phyloP scores from a whole-genome alignment of 2,888 invertebrate species.

The Cosmorhoe ocellata region DNA sequence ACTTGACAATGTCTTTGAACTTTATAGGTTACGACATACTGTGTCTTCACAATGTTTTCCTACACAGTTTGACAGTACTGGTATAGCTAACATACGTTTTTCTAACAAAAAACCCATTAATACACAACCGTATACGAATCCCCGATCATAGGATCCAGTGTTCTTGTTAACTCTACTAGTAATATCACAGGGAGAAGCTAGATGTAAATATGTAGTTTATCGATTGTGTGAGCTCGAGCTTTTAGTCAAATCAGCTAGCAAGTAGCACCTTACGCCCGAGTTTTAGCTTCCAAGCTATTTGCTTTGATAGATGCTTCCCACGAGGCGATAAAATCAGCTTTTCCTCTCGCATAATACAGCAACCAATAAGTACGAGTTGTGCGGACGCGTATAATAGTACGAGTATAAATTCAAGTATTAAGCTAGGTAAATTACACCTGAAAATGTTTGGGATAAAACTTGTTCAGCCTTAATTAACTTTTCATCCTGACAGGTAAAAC shows the following conservation, averaged over 20 bases:
- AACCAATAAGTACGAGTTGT: neutral
- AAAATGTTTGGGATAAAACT: slow-evolving; percentile 13
- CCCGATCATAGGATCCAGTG: too few species aligned
- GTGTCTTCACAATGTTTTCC: too few species aligned
- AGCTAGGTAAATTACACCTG: neutral
- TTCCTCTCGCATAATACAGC: slow-evolving; percentile 10
- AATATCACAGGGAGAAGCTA: too few species aligned
- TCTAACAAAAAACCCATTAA: too few species aligned
- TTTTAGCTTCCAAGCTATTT: slow-evolving; percentile 29
- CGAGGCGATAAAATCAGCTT: slow-evolving; percentile 34
- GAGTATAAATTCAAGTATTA: too few species aligned
- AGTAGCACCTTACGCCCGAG: slow-evolving; percentile 22
- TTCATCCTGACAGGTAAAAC: slow-evolving; percentile 18
- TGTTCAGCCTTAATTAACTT: slow-evolving; percentile 23
- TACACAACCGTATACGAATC: too few species aligned
- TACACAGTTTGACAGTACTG: too few species aligned
- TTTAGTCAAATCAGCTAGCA: slow-evolving; percentile 38
- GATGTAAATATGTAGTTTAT: slow-evolving; percentile 6
- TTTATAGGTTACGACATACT: too few species aligned
- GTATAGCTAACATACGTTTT: too few species aligned
- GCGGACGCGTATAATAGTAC: too few species aligned
- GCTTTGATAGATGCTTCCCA: slow-evolving; percentile 32
- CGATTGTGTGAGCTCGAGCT: slow-evolving; percentile 25
- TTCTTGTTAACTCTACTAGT: too few species aligned
- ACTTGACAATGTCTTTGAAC: too few species aligned